These are phyloP conservation scores for Siniperca knerii DNA, from an alignment of 2,113 vertebrate genomes.

Conservation along the genomic window DNA sequence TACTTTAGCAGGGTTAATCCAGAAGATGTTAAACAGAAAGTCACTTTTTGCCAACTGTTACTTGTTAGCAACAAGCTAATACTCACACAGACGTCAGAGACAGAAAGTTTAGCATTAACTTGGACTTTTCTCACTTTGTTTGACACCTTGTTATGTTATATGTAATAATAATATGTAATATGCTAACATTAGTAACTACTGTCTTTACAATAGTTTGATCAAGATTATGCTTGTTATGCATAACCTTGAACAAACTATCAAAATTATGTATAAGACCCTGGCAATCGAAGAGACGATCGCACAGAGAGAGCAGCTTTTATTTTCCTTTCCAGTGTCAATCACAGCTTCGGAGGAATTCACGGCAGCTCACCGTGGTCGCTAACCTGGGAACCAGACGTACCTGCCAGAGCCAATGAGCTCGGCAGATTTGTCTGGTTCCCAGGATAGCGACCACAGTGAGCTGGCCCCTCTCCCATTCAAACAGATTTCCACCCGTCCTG, in stretches of 20 bases:
- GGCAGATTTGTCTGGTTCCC: too few relatives aligned
- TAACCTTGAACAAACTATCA: conserved; percentile 52
- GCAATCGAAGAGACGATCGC: neutral
- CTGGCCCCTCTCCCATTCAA: too few relatives aligned
- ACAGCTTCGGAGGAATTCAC: conserved; percentile 11
- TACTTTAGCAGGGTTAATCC: too few relatives aligned
- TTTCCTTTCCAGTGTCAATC: conserved; percentile 17
- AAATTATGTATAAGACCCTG: conserved; percentile 48
- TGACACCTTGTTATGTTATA: too few relatives aligned
- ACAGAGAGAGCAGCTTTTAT: conserved; percentile 1
- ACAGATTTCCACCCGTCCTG: too few relatives aligned
- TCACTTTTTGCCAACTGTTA: too few relatives aligned
- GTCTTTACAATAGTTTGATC: too few relatives aligned
- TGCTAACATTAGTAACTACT: neutral
- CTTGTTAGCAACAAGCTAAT: neutral
- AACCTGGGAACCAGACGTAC: too few relatives aligned
- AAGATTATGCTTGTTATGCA: conserved; percentile 19
- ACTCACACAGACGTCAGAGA: neutral
- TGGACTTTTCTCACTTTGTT: neutral
- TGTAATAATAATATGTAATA: neutral
- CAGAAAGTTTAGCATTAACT: neutral
- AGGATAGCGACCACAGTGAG: too few relatives aligned
- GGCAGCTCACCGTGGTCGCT: neutral
- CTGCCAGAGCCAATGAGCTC: too few relatives aligned
- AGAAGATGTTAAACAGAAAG: too few relatives aligned